Percentiles rank a stretch among this genome's conserved stretches.
Conservation (phyloP, 2,888 invertebrate species). For the Patella caerulea region DNA sequence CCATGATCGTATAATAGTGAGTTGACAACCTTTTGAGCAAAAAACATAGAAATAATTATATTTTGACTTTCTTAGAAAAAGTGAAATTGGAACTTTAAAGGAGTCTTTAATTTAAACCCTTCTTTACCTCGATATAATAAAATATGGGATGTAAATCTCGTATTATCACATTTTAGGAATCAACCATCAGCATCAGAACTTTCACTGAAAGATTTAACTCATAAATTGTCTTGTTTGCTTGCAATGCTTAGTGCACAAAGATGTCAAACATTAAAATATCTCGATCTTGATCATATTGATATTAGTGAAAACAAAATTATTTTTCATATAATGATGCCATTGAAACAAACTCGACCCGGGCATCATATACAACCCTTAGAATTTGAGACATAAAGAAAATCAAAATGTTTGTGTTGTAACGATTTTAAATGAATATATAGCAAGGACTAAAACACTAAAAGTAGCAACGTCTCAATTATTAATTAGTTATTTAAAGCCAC, state of each 20-base stretch:
- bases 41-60: too few relatives aligned
- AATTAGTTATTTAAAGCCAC: slow-evolving; percentile 14
- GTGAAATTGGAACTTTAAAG: background rate
- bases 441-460: background rate
- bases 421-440: background rate
- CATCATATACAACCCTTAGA: slow-evolving; percentile 5
- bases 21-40: too few relatives aligned
- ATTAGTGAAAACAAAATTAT: background rate
- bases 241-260: slow-evolving; percentile 9
- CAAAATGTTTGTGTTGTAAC: background rate
- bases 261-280: slow-evolving; percentile 2
- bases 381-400: background rate
- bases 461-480: background rate
- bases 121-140: slow-evolving; percentile 14
- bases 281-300: background rate
- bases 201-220: slow-evolving; percentile 18
- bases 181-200: background rate
- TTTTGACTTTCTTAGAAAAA: too few relatives aligned
- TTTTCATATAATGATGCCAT: background rate
- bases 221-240: slow-evolving; percentile 13
- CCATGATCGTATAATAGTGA: too few relatives aligned
- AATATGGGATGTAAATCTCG: slow-evolving; percentile 14
- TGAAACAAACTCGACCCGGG: slow-evolving; percentile 4
- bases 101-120: slow-evolving; percentile 14
- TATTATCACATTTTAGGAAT: slow-evolving; percentile 4